Evolutionary conservation across 2,113 vertebrate genomes (phyloP).

Genomic region (Eretmodus cyanostictus): DNA sequence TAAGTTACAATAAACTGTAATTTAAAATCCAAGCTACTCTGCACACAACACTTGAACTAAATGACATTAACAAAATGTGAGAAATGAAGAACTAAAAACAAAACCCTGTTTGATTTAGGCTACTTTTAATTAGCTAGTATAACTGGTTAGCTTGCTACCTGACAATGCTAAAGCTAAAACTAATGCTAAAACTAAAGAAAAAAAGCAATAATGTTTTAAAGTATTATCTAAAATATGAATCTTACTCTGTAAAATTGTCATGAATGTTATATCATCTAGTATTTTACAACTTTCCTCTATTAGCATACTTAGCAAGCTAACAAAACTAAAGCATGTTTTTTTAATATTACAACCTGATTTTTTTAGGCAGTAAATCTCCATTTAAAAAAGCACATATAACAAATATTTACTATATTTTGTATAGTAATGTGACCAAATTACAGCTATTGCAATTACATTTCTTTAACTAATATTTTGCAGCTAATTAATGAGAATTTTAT

Average conservation of each 20-base stretch:
- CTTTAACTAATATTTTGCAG: neutral
- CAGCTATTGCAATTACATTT: fast-evolving
- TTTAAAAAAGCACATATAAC: fast-evolving
- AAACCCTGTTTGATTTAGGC: neutral
- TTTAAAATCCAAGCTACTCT: neutral
- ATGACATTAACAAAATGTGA: neutral
- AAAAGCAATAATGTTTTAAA: neutral
- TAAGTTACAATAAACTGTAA: neutral
- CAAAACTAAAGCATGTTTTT: neutral
- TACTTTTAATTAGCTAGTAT: neutral
- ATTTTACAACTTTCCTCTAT: fast-evolving
- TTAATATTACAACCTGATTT: neutral
- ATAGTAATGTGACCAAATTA: neutral
- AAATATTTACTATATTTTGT: neutral
- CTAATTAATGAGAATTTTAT: neutral
- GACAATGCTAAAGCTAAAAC: neutral
- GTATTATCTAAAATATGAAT: neutral
- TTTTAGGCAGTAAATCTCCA: neutral
- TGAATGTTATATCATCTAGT: neutral
- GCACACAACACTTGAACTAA: neutral
- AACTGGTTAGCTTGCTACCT: neutral
- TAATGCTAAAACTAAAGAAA: neutral
- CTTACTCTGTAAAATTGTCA: fast-evolving
- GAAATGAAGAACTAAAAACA: neutral
- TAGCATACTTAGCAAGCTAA: neutral